Conservation (phyloP, 2,888 invertebrate species). For the Nesidiocoris tenuis region DNA sequence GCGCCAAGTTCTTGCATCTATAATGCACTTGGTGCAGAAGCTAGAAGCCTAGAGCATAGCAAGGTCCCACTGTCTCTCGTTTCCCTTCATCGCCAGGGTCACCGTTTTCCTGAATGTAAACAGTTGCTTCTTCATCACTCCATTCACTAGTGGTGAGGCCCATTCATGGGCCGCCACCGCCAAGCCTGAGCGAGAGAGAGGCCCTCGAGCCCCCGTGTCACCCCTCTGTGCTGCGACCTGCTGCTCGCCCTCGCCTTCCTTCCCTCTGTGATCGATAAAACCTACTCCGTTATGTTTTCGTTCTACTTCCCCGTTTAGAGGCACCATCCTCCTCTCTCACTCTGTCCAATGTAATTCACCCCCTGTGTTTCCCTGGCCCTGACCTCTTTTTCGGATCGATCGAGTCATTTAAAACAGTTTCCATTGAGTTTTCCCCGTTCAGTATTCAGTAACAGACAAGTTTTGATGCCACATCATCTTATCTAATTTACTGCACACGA, state of each 20-base stretch:
- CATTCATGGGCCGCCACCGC: conserved; percentile 14
- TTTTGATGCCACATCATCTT: too few species aligned
- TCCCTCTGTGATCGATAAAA: conserved; percentile 32
- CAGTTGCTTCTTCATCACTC: conserved; percentile 15
- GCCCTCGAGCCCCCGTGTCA: neutral
- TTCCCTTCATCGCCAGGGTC: neutral
- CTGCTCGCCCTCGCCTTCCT: neutral
- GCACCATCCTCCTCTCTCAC: neutral
- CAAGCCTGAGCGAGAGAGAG: neutral
- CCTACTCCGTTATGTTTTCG: conserved; percentile 35
- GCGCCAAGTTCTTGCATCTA: too few species aligned
- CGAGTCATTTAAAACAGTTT: neutral
- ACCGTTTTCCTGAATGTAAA: conserved; percentile 26
- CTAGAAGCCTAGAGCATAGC: too few species aligned
- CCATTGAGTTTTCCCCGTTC: neutral
- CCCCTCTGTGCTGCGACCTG: neutral
- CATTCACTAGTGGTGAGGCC: conserved; percentile 21
- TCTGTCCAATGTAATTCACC: neutral
- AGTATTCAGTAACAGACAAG: too few species aligned
- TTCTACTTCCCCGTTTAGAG: neutral
- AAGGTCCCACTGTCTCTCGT: neutral
- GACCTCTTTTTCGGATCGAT: neutral
- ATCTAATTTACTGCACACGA: too few species aligned
- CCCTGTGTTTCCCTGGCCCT: too few species aligned
- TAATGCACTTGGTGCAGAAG: too few species aligned